Evolutionary conservation across 1,140 invertebrate species (phyloP).

Genomic region (Protaetia brevitarsis): DNA sequence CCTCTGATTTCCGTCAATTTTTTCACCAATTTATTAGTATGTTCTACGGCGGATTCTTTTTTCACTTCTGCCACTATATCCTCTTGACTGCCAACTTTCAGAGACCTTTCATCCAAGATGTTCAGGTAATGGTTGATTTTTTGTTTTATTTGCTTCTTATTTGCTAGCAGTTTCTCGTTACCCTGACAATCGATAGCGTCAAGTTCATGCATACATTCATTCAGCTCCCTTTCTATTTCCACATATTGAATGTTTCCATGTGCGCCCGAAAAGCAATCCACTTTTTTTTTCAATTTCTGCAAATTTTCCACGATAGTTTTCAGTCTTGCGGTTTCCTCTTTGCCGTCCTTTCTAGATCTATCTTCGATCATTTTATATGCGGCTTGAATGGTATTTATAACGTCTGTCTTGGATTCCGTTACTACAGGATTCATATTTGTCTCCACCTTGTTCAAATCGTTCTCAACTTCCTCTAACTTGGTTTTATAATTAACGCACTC

Average conservation of each 20-base stretch:
- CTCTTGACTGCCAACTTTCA: slow-evolving; percentile 7
- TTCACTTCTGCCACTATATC: not conserved
- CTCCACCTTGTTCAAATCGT: not conserved
- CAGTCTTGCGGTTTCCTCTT: not conserved
- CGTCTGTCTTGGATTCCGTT: not conserved
- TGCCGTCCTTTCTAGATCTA: not conserved
- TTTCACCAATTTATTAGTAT: not conserved
- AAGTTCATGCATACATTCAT: not conserved
- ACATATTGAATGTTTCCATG: slow-evolving; percentile 20
- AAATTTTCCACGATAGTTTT: slow-evolving; percentile 22
- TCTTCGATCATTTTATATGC: not conserved
- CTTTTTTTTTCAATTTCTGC: slow-evolving; percentile 26
- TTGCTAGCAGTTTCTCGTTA: slow-evolving; percentile 21
- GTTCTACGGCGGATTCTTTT: not conserved
- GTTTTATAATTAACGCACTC: not conserved
- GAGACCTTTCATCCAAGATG: slow-evolving; percentile 23
- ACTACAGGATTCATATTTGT: not conserved
- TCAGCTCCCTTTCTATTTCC: slow-evolving; percentile 24
- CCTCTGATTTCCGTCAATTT: slow-evolving; percentile 15
- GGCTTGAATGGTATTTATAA: not conserved
- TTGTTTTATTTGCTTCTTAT: slow-evolving; percentile 17
- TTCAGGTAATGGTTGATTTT: slow-evolving; percentile 25
- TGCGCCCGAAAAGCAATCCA: slow-evolving; percentile 24
- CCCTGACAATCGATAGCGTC: slow-evolving; percentile 2
- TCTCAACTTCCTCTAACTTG: not conserved